These are phyloP conservation scores for Mizuhopecten yessoensis DNA, from an alignment of 1,140 invertebrate species.

Conservation along the genomic window DNA sequence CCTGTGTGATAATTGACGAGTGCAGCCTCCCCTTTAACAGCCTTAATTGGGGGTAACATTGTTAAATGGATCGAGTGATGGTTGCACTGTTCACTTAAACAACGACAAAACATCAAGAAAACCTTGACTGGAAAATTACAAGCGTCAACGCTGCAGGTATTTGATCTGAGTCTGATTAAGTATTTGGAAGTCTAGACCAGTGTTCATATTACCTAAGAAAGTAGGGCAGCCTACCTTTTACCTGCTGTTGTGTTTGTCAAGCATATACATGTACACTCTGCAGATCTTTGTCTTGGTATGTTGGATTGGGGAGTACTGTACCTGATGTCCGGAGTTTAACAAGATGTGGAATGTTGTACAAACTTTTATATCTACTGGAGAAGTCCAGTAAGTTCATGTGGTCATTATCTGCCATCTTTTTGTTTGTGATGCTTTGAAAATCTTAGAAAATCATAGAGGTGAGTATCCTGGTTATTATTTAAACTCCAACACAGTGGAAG, in stretches of 20 bases:
- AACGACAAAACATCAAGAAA: background rate
- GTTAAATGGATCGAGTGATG: background rate
- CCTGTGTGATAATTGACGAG: background rate
- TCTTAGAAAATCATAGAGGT: no score
- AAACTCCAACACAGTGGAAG: no score
- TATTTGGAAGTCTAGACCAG: background rate
- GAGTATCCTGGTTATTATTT: no score
- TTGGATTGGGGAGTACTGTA: background rate
- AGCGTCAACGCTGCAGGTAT: constrained; percentile 10
- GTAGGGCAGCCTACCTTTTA: constrained; percentile 36
- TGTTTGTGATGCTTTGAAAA: no score
- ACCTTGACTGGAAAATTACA: background rate
- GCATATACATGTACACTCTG: background rate
- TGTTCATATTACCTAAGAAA: background rate
- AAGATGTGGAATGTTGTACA: background rate
- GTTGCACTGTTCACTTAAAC: background rate
- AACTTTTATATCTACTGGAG: background rate
- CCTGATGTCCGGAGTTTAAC: background rate
- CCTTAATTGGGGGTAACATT: background rate
- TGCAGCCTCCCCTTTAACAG: background rate
- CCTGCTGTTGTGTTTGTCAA: background rate
- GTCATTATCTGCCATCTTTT: no score
- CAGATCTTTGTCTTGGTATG: background rate
- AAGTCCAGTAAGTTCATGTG: background rate
- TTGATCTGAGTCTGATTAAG: background rate